Base-by-base conservation (phyloP, 2,888 invertebrate species). In the Macrophya alboannulata region DNA sequence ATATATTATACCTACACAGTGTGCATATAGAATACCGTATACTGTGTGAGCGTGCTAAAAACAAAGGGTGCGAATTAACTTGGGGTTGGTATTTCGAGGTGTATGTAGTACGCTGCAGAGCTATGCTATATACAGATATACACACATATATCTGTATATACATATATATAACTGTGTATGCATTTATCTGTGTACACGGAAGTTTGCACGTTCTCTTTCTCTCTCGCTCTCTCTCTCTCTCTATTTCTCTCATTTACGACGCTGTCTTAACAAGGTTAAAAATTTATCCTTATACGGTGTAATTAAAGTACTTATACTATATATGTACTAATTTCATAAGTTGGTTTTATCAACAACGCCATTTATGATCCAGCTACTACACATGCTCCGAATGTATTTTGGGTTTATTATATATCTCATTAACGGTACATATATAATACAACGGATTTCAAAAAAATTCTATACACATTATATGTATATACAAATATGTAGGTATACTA, bases 51-150 rank as follows among this genome's bases (percentile, higher is more conserved):
- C 77, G 51, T 77, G 77, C 31, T 77, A 51, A 77, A 77, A 77
- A 77, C 77, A 55, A 77, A 77, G 77, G 77, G 51, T 77, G 77
- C 77, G 77, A 77, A 77, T 77, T 77, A 77, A 77, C 77, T 77
- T 51, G 77, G 25, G 55, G 77, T 77, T 31, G 51, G 48, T 48
- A 77, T 77, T 77, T 10, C 55, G 31, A 51, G 77, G 17, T 31
- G 37, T 51, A 51, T 72, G 48, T 25, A 55, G n/a, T 21, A 48
- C 31, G 25, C 12, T 48, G 25, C 76, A 31, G 25, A 25, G 15
- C 12, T 31, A 43, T 51, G n/a, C 51, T 51, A n/a, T 48, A 48
- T 25, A 40, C 37, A 9, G 25, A 40, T 40, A 31, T 25, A 21
- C 25, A 25, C 25, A n/a, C 12, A 31, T 31, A 25, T 5, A 12